These are phyloP conservation scores for Brachionus koreanus DNA, from an alignment of 1,140 invertebrate genomes.

Conservation along the genomic window DNA sequence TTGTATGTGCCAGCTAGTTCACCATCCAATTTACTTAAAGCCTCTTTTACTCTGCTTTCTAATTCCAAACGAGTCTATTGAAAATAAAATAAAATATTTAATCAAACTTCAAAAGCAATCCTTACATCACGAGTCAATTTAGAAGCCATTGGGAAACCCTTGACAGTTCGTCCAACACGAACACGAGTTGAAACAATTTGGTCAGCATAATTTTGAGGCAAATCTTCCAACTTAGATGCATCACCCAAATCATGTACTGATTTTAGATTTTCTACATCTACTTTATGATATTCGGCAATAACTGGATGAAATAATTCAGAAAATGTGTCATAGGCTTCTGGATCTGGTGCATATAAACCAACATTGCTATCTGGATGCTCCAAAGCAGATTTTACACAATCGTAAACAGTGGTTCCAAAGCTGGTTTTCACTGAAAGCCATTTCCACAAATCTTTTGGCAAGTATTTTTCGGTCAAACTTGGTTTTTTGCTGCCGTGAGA, in stretches of 20 bases:
- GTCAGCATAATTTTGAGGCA: constrained; percentile 4
- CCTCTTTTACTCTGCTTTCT: constrained; percentile 33
- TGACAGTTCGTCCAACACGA: constrained; percentile 22
- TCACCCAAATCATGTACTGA: constrained; percentile 42
- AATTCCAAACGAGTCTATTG: constrained; percentile 36
- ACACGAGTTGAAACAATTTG: constrained; percentile 44
- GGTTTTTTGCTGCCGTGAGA: constrained; percentile 22
- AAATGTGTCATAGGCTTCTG: constrained; percentile 50
- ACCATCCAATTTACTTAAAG: constrained; percentile 25
- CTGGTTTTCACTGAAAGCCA: constrained; percentile 4
- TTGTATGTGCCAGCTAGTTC: constrained; percentile 44
- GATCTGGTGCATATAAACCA: constrained; percentile 46
- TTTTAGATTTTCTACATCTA: constrained; percentile 42
- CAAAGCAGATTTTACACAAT: constrained; percentile 42
- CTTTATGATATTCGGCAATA: constrained; percentile 51
- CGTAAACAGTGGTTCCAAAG: constrained; percentile 37
- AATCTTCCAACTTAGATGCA: constrained; percentile 22
- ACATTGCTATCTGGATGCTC: constrained; percentile 31
- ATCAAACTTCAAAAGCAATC: not conserved
- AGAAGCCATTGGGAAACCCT: constrained; percentile 39
- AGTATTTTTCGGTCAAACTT: constrained; percentile 43
- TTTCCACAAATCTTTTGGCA: constrained; percentile 41
- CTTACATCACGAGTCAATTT: constrained; percentile 43
- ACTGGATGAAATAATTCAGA: constrained; percentile 50
- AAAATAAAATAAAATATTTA: not conserved